Conservation (phyloP, 1,140 invertebrate genomes). For the Varroa destructor region DNA sequence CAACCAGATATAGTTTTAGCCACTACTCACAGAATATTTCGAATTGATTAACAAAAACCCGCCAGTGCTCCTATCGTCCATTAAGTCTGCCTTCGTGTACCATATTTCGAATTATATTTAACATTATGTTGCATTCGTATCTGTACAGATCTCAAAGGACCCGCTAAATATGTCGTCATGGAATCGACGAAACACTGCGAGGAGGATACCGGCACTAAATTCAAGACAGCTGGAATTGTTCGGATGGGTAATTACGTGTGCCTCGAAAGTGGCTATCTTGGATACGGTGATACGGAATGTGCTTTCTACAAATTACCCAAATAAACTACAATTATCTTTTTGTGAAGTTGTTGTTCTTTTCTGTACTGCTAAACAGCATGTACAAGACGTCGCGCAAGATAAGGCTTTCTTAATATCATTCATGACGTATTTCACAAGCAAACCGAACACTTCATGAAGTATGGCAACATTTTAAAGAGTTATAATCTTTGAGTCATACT, state of each 20-base stretch:
- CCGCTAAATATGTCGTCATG: neutral
- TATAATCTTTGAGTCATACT: too few species aligned
- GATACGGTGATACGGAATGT: neutral
- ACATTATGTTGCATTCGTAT: too few species aligned
- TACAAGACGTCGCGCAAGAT: neutral
- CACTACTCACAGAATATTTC: too few species aligned
- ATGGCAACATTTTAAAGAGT: neutral
- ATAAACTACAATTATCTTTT: neutral
- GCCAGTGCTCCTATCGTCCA: too few species aligned
- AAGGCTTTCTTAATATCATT: neutral
- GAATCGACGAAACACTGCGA: constrained; percentile 18
- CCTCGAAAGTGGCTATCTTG: neutral
- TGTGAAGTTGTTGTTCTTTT: neutral
- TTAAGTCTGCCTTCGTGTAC: too few species aligned
- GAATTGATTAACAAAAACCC: too few species aligned
- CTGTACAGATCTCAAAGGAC: neutral
- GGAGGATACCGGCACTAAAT: constrained; percentile 1
- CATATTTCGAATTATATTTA: too few species aligned
- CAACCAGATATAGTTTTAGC: too few species aligned
- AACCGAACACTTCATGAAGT: neutral
- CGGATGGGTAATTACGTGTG: constrained; percentile 4
- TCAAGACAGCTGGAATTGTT: neutral
- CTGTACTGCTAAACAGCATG: neutral
- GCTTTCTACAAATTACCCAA: neutral
- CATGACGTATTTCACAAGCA: neutral